Evolutionary conservation across 2,797 vertebrate genomes (phyloP), one percentile per base, ranked within the genome.

Genomic region (Bradypodion ventrale): DNA sequence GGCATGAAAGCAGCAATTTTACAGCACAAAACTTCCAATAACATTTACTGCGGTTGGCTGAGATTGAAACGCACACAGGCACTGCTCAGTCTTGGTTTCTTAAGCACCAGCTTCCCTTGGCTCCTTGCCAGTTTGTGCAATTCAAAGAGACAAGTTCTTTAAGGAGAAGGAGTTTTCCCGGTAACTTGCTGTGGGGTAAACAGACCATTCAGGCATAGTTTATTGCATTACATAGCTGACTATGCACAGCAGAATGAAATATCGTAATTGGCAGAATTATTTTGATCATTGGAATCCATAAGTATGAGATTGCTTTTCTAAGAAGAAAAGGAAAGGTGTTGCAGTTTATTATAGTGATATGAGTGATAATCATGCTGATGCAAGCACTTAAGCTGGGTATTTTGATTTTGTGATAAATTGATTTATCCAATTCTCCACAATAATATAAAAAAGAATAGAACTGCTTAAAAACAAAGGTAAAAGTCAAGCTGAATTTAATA

Each of bases 1-100:
- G 94, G 96, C 96, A 95, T 97, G 97, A 97, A 97, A 97, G 97
- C 95, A 94, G 96, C 95, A 96, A 97, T 97, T 97, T 97, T 96
- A 96, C 96, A 97, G 96, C 96, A 96, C 95, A 96, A 93, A 96
- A 97, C 95, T 95, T 97, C 95, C 96, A 96, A 95, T 96, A 97
- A 95, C 95, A 94, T 96, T 96, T 94, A 95, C 95, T 91, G 90
- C 90, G 90, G 95, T 93, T 90, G 94, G 96, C 93, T 92, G 96
- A 92, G 94, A 95, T 89, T 94, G 94, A 95, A 95, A 93, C 92
- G 94, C 95, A 94, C 91, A 90, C 92, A 93, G 93, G 92, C 95
- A 90, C 92, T 93, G 94, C 95, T 95, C 95, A 90, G 95, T 94
- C 92, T 88, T 93, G 96, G 94, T 95, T 95, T 94, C 95, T 96